phyloP scores from a whole-genome alignment of 2,888 invertebrate species.

The Sminthurides aquaticus region DNA sequence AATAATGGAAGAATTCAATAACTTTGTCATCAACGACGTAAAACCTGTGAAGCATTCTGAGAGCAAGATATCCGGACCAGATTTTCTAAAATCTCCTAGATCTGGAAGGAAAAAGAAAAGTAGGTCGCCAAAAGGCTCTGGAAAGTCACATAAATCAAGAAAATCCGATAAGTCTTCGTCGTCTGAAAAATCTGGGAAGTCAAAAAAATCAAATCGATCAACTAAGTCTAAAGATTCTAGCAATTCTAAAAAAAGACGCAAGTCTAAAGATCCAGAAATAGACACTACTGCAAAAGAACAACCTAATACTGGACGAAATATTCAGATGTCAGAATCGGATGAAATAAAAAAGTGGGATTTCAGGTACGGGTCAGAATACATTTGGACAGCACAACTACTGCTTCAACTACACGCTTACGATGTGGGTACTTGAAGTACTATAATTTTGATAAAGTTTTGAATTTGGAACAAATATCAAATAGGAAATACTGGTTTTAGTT shows the following conservation, averaged over 20 bases:
- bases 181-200: background rate
- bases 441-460: no score
- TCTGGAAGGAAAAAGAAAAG: background rate
- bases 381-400: constrained; percentile 39
- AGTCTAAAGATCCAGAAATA: background rate
- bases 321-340: background rate
- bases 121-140: background rate
- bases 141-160: background rate
- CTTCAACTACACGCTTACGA: constrained; percentile 36
- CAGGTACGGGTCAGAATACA: constrained; percentile 31
- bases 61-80: no score
- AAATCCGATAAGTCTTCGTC: background rate
- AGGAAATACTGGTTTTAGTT: constrained; percentile 21
- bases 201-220: background rate
- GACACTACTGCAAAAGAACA: background rate
- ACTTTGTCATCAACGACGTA: no score
- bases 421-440: no score
- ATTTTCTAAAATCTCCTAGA: background rate
- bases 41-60: no score
- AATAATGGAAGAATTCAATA: no score
- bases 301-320: background rate
- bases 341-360: background rate
- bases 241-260: background rate
- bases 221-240: background rate
- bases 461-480: background rate